Conservation (phyloP, 2,113 vertebrate species). For the Cairina moschata region DNA sequence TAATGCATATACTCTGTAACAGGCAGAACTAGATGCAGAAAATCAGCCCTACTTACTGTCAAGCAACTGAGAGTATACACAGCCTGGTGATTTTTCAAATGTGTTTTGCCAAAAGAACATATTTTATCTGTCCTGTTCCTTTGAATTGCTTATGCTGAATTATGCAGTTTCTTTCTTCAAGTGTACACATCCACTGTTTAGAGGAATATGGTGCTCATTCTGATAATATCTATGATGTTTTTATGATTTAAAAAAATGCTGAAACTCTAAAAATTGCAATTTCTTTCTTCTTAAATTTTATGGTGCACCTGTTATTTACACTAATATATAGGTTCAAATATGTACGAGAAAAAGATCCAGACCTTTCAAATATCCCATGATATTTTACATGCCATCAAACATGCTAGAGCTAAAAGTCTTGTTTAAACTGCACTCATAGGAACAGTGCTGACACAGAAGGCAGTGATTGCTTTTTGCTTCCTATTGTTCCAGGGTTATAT, state of each 20-base stretch:
- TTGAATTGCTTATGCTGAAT: not conserved
- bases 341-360: not conserved
- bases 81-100: not conserved
- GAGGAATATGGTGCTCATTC: not conserved
- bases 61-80: not conserved
- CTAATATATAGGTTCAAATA: not conserved
- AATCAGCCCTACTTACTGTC: not conserved
- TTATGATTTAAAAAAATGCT: not conserved
- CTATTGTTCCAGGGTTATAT: not conserved
- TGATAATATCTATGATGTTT: not conserved
- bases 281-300: not conserved
- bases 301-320: not conserved
- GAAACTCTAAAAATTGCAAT: not conserved
- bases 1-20: not conserved
- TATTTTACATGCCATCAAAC: not conserved
- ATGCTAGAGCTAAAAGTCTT: not conserved
- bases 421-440: not conserved
- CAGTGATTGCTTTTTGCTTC: not conserved
- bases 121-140: not conserved
- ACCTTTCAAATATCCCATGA: not conserved
- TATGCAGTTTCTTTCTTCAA: not conserved
- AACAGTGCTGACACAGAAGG: not conserved
- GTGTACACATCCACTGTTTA: not conserved
- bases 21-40: not conserved
- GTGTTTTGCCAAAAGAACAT: not conserved